A percentile compares a stretch with the other conserved stretches of the same genome.
These are phyloP conservation scores for Gallirallus australis DNA, from an alignment of 2,797 vertebrate genomes.

Conservation along the genomic window DNA sequence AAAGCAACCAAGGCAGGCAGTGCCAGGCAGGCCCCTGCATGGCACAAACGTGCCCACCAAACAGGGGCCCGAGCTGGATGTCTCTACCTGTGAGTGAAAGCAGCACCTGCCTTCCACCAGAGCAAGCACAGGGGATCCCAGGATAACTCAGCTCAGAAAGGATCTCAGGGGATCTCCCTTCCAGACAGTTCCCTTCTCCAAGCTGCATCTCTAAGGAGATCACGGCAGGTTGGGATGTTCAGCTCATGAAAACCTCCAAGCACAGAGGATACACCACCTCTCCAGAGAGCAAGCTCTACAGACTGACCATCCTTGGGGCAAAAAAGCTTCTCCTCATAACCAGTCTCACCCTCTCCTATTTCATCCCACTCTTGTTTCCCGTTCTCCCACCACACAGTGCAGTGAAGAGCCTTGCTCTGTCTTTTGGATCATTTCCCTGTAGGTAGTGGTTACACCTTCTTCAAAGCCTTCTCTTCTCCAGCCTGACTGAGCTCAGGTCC, in stretches of 20 bases:
- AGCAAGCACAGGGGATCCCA: neutral
- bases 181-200: neutral
- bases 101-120: neutral
- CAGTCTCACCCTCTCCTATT: neutral
- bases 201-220: neutral
- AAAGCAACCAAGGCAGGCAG: neutral
- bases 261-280: neutral
- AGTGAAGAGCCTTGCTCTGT: neutral
- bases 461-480: neutral
- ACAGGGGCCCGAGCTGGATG: neutral
- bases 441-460: neutral
- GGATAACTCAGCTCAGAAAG: neutral
- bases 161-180: neutral
- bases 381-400: neutral
- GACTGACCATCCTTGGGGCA: neutral
- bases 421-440: neutral
- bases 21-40: neutral
- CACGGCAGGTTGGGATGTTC: neutral
- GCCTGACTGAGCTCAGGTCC: neutral
- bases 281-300: accelerated
- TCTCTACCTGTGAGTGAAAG: neutral
- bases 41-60: neutral
- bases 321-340: neutral
- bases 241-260: neutral
- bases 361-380: neutral